Base-by-base conservation (phyloP, 1,140 invertebrate genomes). In the Polypedilum vanderplanki region DNA sequence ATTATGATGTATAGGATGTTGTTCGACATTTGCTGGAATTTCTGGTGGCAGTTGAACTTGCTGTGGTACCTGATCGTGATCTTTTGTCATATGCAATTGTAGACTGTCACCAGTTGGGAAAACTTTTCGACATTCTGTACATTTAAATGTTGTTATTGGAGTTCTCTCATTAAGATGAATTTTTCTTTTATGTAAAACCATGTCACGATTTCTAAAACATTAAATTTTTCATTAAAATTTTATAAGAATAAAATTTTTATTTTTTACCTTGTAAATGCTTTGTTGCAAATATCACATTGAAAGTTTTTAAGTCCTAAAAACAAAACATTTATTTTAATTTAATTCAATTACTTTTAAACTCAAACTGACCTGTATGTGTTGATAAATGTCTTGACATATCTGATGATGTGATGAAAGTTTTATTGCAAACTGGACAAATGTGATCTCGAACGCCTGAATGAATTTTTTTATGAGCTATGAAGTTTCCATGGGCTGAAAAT, bases 241-340 rank as follows among this genome's bases (percentile, higher is more conserved):
- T 33, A n/a, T n/a, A 33, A 33, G 5, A 33, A 33, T 33, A 33
- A 33, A 33, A 3, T 33, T 33, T 33, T 33, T 33, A 33, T 33
- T 57, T n/a, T 12, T 4, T 12, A 57, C 46, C 46, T 57, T 12
- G 88, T 88, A 78, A 92, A 93, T 9, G 87, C 86, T 78, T 90
- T 89, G 5, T 87, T 87, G 79, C 91, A 93, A 1, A 91, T 81
- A 78, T 92, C 88, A 79, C 91, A 93, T 74, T 89, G 88, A 79
- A 89, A 90, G 79, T 89, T 88, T 79, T 90, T 91, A 65, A 91
- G 86, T 0, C 90, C 90, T n/a, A n/a, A n/a, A n/a, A n/a, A n/a
- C n/a, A n/a, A n/a, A n/a, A n/a, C n/a, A n/a, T n/a, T n/a, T n/a
- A n/a, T n/a, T n/a, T n/a, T n/a, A n/a, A n/a, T n/a, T n/a, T n/a